Evolutionary conservation across 1,140 invertebrate genomes (phyloP), one percentile per base, ranked within the genome.

Genomic region (Ceratosolen fusciceps): DNA sequence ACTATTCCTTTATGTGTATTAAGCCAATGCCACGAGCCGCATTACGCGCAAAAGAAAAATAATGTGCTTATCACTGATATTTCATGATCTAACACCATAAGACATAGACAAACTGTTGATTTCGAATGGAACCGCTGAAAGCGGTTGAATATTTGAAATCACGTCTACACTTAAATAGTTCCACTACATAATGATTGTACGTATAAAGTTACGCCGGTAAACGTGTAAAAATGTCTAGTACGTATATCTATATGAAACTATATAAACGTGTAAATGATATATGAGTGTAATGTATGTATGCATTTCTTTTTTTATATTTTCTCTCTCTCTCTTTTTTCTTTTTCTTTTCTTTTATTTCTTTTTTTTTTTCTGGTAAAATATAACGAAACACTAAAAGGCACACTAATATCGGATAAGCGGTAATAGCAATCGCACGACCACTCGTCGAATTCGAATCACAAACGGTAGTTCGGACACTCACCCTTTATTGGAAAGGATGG

Each of bases 401-500:
- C 65, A 76, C 62, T 54, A 14, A 65, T 37, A 37, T 65, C 19
- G 3, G 37, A 65, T 37, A 37, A 65, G 31, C 10, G 60, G 19
- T 65, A 65, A 14, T 62, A n/a, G 9, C 29, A 24, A 9, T 62
- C 24, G 14, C 9, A 31, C 9, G 26, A 65, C 54, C 21, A 37
- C 37, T 43, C 58, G 24, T 26, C 26, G 3, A 67, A 49, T 29
- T 49, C 26, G 16, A 31, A 54, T 5, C 62, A 77, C 49, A 49
- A 58, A 14, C 31, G 37, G 24, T 29, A 37, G 29, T n/a, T n/a
- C 39, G 65, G 1, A 34, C 77, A 79, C 77, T 79, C 77, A 79
- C 77, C 77, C 77, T 80, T 68, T 49, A 19, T 74, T 75, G 14
- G 39, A 74, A 65, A 75, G 70, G 79, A 65, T 67, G 37, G 67